A percentile compares a stretch with the other conserved stretches of the same genome.
Evolutionary conservation across 2,797 vertebrate species (phyloP).

Genomic region (Geotrypetes seraphini): DNA sequence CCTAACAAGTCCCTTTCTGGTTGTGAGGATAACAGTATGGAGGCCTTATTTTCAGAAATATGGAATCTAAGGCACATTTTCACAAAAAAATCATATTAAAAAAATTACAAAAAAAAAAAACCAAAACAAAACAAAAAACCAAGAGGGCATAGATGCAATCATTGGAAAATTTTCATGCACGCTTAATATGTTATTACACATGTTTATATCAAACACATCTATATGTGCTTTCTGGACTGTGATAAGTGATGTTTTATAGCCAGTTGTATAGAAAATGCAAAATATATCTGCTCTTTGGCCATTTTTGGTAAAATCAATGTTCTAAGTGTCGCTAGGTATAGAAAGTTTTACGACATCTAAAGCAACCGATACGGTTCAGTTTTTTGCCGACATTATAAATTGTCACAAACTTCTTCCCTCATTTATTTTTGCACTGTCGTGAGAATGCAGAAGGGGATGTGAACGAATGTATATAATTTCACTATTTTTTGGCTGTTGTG

Average conservation of each 20-base stretch:
- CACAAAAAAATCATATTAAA: too few relatives aligned
- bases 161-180: slow-evolving; percentile 90
- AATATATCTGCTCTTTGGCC: slow-evolving; percentile 93
- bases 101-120: slow-evolving; percentile 44
- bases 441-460: slow-evolving; percentile 64
- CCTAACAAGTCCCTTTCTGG: slow-evolving; percentile 72
- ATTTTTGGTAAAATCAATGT: slow-evolving; percentile 94
- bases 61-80: slow-evolving; percentile 76
- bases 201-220: slow-evolving; percentile 99
- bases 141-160: slow-evolving; percentile 68
- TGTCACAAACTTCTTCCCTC: slow-evolving; percentile 44
- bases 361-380: slow-evolving; percentile 65
- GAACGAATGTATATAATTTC: slow-evolving; percentile 73
- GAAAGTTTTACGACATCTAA: slow-evolving; percentile 85
- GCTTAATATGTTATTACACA: slow-evolving; percentile 97
- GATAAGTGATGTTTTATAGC: slow-evolving; percentile 99
- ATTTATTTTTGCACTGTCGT: slow-evolving; percentile 61
- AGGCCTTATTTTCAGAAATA: slow-evolving; percentile 80
- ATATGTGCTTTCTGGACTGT: slow-evolving; percentile 99
- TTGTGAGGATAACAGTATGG: slow-evolving; percentile 69
- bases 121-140: slow-evolving; percentile 28
- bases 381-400: slow-evolving; percentile 78
- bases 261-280: slow-evolving; percentile 99
- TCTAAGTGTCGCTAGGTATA: slow-evolving; percentile 98
- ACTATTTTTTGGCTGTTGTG: slow-evolving; percentile 60